Evolutionary conservation across 2,113 vertebrate species (phyloP), one percentile per base, ranked within the genome.

Genomic region (Xiphorhynchus elegans): DNA sequence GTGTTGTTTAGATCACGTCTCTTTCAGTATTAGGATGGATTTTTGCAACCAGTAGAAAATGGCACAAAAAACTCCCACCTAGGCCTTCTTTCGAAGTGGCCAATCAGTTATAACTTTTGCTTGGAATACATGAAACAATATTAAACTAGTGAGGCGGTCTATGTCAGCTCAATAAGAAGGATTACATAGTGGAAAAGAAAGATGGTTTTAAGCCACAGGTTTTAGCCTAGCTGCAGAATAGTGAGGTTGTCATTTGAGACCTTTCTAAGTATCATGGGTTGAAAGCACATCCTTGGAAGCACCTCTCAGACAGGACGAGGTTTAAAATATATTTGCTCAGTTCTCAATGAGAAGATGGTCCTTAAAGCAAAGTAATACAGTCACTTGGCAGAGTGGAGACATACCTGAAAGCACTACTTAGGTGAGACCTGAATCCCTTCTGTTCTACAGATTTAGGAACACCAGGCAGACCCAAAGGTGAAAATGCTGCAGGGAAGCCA

Each of bases 241-340:
- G 10, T 0, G 0, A 79, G 13, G 42, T 14, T 35, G 33, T n/a
- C 1, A 53, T 59, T 46, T 72, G 42, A 49, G 46, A 44, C 7
- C 1, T 44, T 53, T 37, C 37, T 42, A 69, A 52, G 4, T 42
- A 25, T 47, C 19, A 31, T 2, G 6, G 9, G 7, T 60, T 75
- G n/a, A 82, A 92, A 80, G 7, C 1, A 0, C 3, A 29, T 28
- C 6, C 18, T 25, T 78, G 66, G 82, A 83, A 84, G 9, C 14
- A 15, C 9, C 5, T 69, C 49, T 80, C 33, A 44, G 33, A 35
- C 11, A 46, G 13, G 4, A 42, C 50, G 7, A 63, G 17, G 9
- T 4, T 72, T 73, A 56, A 77, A 63, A 62, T 49, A 7, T 16
- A 15, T 52, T 68, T 88, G 8, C 13, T 26, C 26, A 58, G 6